Evolutionary conservation across 2,113 vertebrate species (phyloP), one percentile per base, ranked within the genome.

Genomic region (Thunnus thynnus): DNA sequence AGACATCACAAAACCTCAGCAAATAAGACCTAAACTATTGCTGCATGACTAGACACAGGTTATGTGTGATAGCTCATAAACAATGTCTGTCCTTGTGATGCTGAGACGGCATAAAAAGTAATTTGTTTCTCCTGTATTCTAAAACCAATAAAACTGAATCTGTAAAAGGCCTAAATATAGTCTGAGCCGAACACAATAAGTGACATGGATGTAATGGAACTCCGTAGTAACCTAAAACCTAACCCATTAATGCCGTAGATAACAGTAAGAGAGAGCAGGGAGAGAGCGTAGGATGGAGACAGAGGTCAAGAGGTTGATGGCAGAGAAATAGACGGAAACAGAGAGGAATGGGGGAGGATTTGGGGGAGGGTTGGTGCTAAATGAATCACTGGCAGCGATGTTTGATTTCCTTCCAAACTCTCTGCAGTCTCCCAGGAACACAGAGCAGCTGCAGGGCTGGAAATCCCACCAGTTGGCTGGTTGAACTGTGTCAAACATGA

Each of bases 341-440:
- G n/a, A 20, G 52, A 63, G 36, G 32, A 67, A 46, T 7, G 22
- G 47, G 47, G 0, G 44, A 54, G 80, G 85, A 72, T 44, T 48
- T 76, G 62, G 68, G 65, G 80, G 57, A 17, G 84, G 78, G 61
- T 41, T 30, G 68, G 60, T 57, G 72, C 76, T 71, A 72, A 83
- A 80, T 75, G 72, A 86, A 72, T 88, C 82, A 62, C 51, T 68
- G 68, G 68, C 80, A 64, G 64, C 25, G 44, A 73, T 78, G 74
- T 87, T 85, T 87, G 86, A 87, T 87, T 87, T 82, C 44, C 41
- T 52, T 88, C 86, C 88, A 87, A 82, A 64, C 82, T 73, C 61
- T 68, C 56, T 66, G 41, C 69, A 62, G 73, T 67, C 75, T 89
- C 72, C 78, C 30, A 46, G 78, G 68, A 62, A 82, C 58, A 18